Base-by-base conservation (phyloP, 1,140 invertebrate species). In the Drosophila carrolli region DNA sequence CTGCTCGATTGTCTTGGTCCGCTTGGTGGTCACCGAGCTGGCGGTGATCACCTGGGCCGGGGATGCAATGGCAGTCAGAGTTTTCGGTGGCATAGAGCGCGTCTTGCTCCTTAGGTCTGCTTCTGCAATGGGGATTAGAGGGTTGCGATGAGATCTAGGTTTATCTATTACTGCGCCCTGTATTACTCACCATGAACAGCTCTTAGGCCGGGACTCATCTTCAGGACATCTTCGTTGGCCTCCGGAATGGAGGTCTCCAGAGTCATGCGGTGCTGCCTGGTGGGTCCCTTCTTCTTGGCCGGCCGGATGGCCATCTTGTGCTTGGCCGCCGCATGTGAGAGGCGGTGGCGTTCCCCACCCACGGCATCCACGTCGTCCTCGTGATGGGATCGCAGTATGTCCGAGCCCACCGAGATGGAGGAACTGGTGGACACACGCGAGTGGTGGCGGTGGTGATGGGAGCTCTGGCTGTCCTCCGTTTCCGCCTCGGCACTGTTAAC, bases 231-330 rank as follows among this genome's bases (percentile, higher is more conserved):
- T 93, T 96, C 95, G 86, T 96, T 96, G 46, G 95, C 94, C 93
- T 96, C 95, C 53, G 95, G 95, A 65, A 95, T 96, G 68, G 95
- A 95, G 40, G 81, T 89, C 90, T 94, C 94, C 50, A 94, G 93
- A 23, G 93, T 93, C 80, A 94, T 93, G 81, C 94, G 93, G 63
- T 95, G 93, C 71, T 95, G 93, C 32, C 95, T 92, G 7, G 95
- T 95, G 16, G 95, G 95, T 23, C 95, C 95, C 84, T 96, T 95
- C 19, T 95, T 96, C 76, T 96, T 93, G 73, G 95, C 94, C n/a
- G 96, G 96, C 35, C 95, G 93, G 40, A 97, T 94, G 40, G 96
- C 94, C 93, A 96, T 96, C 92, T 96, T 95, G 93, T 97, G 96
- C 63, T 94, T 94, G 38, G 96, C 96, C 14, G 96, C 96, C n/a